Conservation (phyloP, 1,140 invertebrate species). For the Trichomalopsis sarcophagae region DNA sequence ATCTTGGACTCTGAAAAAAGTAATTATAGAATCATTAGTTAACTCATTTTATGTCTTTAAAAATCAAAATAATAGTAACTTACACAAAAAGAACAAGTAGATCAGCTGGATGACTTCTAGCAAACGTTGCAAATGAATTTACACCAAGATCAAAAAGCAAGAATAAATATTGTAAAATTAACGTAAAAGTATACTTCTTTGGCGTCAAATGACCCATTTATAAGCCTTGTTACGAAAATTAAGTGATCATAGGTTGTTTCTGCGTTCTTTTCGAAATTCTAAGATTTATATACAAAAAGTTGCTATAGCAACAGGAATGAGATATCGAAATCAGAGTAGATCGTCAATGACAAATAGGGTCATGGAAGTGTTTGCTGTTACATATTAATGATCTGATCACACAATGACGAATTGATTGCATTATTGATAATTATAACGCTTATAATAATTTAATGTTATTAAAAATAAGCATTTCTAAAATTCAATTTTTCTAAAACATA, state of each 20-base stretch:
- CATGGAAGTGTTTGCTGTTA: not conserved
- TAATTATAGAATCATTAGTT: constrained; percentile 16
- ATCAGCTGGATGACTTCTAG: constrained; percentile 63
- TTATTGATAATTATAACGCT: too few relatives aligned
- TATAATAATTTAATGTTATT: too few relatives aligned
- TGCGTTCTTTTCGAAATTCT: not conserved
- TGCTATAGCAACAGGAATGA: constrained; percentile 39
- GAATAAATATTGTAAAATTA: constrained; percentile 68
- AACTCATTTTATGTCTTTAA: not conserved
- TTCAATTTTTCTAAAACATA: too few relatives aligned
- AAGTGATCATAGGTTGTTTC: not conserved
- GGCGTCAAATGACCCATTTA: constrained; percentile 68
- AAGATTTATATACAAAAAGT: constrained; percentile 24
- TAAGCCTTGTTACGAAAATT: not conserved
- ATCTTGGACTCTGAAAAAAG: constrained; percentile 80
- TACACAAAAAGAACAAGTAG: constrained; percentile 71
- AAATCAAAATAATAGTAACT: constrained; percentile 49
- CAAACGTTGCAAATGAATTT: constrained; percentile 70
- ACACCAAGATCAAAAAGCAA: constrained; percentile 68
- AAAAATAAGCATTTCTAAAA: too few relatives aligned
- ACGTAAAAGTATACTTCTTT: constrained; percentile 66
- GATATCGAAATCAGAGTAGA: not conserved
- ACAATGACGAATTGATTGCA: too few relatives aligned
- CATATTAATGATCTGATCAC: not conserved
- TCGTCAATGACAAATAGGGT: not conserved